Percentiles rank a stretch among this genome's conserved stretches.
Evolutionary conservation across 2,888 invertebrate species (phyloP).

Genomic region (Pristionchus japonicus): DNA sequence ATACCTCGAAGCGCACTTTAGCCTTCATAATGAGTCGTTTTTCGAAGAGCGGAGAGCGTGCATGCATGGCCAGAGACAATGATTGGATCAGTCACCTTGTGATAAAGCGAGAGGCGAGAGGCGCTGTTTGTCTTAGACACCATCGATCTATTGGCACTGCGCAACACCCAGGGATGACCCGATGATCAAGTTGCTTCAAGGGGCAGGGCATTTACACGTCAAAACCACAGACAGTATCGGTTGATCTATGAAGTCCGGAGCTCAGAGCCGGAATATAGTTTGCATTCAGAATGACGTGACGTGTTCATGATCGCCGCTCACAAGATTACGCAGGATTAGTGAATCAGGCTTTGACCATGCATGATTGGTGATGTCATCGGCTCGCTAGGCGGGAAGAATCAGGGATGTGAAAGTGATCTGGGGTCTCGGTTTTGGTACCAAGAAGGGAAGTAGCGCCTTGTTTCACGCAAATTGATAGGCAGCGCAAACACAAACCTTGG

Average conservation of each 20-base stretch:
- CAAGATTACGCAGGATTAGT: not conserved
- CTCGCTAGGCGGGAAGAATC: not conserved
- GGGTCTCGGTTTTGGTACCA: not conserved
- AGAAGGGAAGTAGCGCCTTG: no score
- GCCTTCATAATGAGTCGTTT: not conserved
- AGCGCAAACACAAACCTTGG: not conserved
- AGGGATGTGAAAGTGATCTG: not conserved
- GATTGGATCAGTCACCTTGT: not conserved
- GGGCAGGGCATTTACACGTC: not conserved
- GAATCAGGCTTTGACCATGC: not conserved
- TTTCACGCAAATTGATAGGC: not conserved
- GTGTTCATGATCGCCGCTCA: not conserved
- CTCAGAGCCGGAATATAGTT: not conserved
- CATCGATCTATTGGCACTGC: no score
- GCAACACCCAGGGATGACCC: not conserved
- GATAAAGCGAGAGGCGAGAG: not conserved
- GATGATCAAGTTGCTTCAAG: not conserved
- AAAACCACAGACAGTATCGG: no score
- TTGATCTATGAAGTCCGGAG: not conserved
- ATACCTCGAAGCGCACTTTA: constrained; percentile 22
- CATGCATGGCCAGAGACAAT: not conserved
- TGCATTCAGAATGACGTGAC: not conserved
- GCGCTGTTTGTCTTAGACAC: not conserved
- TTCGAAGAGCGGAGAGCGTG: not conserved
- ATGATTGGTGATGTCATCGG: not conserved